Evolutionary conservation across 2,797 vertebrate species (phyloP).

Genomic region (Myoxocephalus aenaeus): DNA sequence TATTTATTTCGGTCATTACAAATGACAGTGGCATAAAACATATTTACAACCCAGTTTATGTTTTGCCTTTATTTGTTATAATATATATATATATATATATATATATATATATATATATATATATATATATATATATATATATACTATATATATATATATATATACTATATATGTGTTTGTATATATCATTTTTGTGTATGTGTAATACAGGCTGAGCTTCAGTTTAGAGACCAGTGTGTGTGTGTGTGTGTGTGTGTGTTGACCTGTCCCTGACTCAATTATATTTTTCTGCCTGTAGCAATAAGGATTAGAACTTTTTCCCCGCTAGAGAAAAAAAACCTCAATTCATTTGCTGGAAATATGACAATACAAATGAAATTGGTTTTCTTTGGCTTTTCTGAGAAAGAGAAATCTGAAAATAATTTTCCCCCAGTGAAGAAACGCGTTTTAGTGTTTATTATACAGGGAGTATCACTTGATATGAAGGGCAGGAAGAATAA

Average conservation of each 20-base stretch:
- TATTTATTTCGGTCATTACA: background rate
- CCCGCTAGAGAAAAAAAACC: conserved; percentile 25
- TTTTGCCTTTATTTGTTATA: background rate
- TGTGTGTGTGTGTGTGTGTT: conserved; percentile 28
- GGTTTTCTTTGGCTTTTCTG: conserved; percentile 68
- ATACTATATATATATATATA: too few species aligned
- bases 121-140: too few species aligned
- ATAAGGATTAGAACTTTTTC: conserved; percentile 80
- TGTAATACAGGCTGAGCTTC: background rate
- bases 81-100: background rate
- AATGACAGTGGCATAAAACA: background rate
- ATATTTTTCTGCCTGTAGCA: conserved; percentile 74
- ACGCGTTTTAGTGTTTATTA: conserved; percentile 56
- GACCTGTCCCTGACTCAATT: conserved; percentile 74
- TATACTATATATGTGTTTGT: too few species aligned
- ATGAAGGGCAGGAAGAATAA: conserved; percentile 53
- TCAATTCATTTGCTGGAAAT: conserved; percentile 75
- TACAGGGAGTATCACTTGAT: conserved; percentile 55
- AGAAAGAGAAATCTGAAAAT: conserved; percentile 59
- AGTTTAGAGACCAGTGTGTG: background rate
- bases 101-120: too few species aligned
- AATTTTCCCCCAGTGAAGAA: conserved; percentile 45
- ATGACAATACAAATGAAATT: conserved; percentile 79
- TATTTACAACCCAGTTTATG: background rate
- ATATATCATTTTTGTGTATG: background rate